Evolutionary conservation across 2,797 vertebrate genomes (phyloP), one percentile per base, ranked within the genome.

Genomic region (Phylloscopus collybita): DNA sequence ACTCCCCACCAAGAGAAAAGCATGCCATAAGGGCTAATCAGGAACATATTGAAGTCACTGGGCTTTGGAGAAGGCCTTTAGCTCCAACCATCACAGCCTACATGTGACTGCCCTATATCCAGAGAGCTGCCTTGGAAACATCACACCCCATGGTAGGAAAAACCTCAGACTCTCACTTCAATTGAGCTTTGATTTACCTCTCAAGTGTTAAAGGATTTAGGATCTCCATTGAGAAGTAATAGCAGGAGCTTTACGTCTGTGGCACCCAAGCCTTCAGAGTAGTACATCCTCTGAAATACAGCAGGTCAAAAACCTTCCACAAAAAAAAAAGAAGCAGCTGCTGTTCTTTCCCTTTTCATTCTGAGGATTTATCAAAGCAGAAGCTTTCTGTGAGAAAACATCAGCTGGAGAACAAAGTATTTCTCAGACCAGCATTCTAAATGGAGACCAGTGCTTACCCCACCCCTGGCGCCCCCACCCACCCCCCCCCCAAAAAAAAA

Each of bases 161-260:
- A 92, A 60, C 40, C 78, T 73, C 53, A 53, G 65, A 86, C 49
- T 79, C 45, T 21, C 25, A 38, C 64, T 92, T 73, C 47, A 86
- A 18, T 0, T 44, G n/a, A 78, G 44, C 80, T 92, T 84, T 84
- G 78, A 90, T 62, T 86, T 10, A 5, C 29, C 27, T 90, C 44
- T 88, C 38, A 47, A 59, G n/a, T 9, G 45, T 23, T 76, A 91
- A 85, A 89, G 71, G 74, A 81, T 93, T 94, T 82, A 80, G 84
- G 74, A 70, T 92, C 78, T 91, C 74, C 18, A 12, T 36, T 51
- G 44, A 76, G 66, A 62, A 75, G 62, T 44, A 76, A 56, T 21
- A 72, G 67, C 5, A 1, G 64, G 62, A 93, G 50, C 42, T 86
- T 65, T 40, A 54, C 16, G 69, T 88, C 62, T 59, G 29, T 54